A percentile compares a stretch with the other conserved stretches of the same genome.
Evolutionary conservation across 2,888 invertebrate genomes (phyloP).

Genomic region (Eilema caniola): DNA sequence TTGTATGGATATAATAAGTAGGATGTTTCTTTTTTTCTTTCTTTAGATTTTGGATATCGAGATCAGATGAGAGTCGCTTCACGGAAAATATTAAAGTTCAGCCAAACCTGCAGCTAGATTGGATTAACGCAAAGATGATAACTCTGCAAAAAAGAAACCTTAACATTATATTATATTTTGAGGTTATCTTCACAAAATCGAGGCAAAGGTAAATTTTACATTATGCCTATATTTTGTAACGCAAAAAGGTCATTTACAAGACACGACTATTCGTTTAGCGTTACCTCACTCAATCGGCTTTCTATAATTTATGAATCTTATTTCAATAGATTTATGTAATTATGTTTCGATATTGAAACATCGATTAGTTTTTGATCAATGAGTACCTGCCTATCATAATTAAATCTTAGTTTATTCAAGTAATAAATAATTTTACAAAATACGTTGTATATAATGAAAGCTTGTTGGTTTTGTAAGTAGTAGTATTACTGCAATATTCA

Average conservation of each 20-base stretch:
- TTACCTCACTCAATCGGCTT: constrained; percentile 33
- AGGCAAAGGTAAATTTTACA: constrained; percentile 15
- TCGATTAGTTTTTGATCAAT: constrained; percentile 10
- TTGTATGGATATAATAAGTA: no score
- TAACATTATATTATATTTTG: background rate
- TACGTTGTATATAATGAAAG: no score
- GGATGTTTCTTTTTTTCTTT: no score
- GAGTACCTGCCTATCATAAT: background rate
- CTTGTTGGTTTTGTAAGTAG: no score
- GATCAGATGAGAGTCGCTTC: no score
- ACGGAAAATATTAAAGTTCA: no score
- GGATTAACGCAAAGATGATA: no score
- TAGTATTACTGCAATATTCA: no score
- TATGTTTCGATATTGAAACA: constrained; percentile 12
- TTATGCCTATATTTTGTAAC: constrained; percentile 34
- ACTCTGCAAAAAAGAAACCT: background rate
- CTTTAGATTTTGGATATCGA: no score
- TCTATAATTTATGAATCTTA: constrained; percentile 25
- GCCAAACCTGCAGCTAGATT: no score
- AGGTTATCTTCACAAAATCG: constrained; percentile 15
- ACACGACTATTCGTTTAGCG: constrained; percentile 33
- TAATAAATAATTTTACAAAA: background rate
- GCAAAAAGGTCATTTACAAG: constrained; percentile 33
- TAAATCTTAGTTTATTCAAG: background rate
- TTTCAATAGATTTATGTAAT: constrained; percentile 20